Evolutionary conservation across 1,140 invertebrate species (phyloP), one percentile per base, ranked within the genome.

Genomic region (Hesperophylax magnus): DNA sequence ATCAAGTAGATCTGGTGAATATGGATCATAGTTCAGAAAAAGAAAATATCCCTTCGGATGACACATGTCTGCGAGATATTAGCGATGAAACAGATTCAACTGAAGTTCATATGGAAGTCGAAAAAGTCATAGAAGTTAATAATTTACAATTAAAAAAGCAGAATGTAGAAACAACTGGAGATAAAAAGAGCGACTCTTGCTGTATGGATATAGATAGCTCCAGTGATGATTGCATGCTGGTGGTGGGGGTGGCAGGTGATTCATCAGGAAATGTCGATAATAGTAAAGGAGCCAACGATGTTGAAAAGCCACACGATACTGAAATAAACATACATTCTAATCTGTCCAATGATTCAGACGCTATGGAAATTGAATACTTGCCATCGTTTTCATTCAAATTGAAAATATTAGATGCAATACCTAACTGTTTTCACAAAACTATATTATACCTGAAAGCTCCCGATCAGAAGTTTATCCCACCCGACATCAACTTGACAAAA

Each of bases 381-480:
- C 63, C 47, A 17, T 78, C 72, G 18, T 76, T 60, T 79, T 65
- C 77, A 7, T 65, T 67, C 17, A 84, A 81, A 80, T 54, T 74
- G 31, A 80, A 84, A 18, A 81, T 82, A 34, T 84, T 84, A 31
- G 74, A 78, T 24, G 80, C 81, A 2, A 81, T 85, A 39, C 80
- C 81, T 11, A 80, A 82, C 67, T 81, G 79, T 77, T 81, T 52
- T 74, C 63, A 77, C n/a, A 84, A 78, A 80, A 79, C 82, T 24
- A 78, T 74, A 34, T 84, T 89, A 6, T 85, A 83, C 69, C 72
- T 90, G 7, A 86, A 83, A 74, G 85, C 84, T 0, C 87, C 88
- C 14, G 83, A 87, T 31, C 83, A 86, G 69, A 63, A 84, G 24
- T 86, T 84, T 78, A 78, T 89, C 77, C 88, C 89, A 34, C 78